Base-by-base conservation (phyloP, 2,113 vertebrate species). In the Patagioenas fasciata region DNA sequence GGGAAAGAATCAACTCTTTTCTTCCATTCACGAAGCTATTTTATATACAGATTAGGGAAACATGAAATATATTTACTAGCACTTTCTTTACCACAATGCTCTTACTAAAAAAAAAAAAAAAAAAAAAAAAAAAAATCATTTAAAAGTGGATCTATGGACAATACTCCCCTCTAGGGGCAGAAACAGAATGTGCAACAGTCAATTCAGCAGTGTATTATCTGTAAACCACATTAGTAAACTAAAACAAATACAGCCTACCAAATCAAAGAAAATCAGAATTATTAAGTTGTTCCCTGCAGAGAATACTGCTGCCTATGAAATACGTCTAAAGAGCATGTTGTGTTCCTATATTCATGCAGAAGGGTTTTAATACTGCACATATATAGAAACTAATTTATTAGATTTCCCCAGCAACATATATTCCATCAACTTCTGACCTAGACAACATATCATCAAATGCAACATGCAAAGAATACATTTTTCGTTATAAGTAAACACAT, bases 131-230 rank as follows among this genome's bases (percentile, higher is more conserved):
- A 44, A 4, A 20, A 17, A 40, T 28, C 7, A 4, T n/a, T 62
- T 65, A 3, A 18, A 88, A 85, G 69, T 34, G 51, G 24, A 8
- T 13, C 16, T 70, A 13, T 4, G 3, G 93, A 86, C 95, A 97
- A 97, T 54, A 64, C 94, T 92, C 11, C 95, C 97, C 88, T 96
- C 95, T 96, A 95, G 95, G 77, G 95, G 94, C 38, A 73, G 26
- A 80, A 85, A 67, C 31, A 48, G 80, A 92, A 82, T 85, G 82
- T 93, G 81, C 93, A 95, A 56, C 15, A 21, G 34, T 88, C 36
- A 32, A 14, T 67, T 90, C 48, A 73, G 28, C 31, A 31, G 32
- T 0, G 0, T 13, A 5, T 44, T 28, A 20, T 42, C 34, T 31
- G 10, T 79, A 71, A 58, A 71, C 5, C 24, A 21, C 38, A 28